Evolutionary conservation across 2,888 invertebrate genomes (phyloP).

Genomic region (Eurytoma adleriae): DNA sequence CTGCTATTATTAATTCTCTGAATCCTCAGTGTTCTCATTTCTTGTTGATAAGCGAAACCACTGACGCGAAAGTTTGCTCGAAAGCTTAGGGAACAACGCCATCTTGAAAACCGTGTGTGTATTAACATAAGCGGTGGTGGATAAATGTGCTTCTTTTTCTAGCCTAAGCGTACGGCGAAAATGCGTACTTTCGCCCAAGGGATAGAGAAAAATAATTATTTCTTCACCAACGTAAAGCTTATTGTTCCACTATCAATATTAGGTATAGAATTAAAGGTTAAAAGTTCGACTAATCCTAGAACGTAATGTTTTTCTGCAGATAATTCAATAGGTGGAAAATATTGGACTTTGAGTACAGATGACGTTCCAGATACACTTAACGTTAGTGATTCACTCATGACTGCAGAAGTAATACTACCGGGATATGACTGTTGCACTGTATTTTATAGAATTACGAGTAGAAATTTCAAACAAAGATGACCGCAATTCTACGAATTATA

Average conservation of each 20-base stretch:
- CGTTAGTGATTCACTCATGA: slow-evolving; percentile 9
- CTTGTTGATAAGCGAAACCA: too few relatives aligned
- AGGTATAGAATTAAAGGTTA: slow-evolving; percentile 6
- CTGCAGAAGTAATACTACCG: not conserved
- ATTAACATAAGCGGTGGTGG: too few relatives aligned
- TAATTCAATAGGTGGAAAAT: not conserved
- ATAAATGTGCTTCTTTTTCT: too few relatives aligned
- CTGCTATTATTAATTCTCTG: too few relatives aligned
- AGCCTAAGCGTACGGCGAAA: too few relatives aligned
- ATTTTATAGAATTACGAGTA: slow-evolving; percentile 3
- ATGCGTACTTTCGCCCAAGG: too few relatives aligned
- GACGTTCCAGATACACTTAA: slow-evolving; percentile 18
- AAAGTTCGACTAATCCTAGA: slow-evolving; percentile 7
- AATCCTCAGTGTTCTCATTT: too few relatives aligned
- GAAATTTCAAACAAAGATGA: slow-evolving; percentile 46
- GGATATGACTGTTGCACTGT: not conserved
- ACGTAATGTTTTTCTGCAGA: not conserved
- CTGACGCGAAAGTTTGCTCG: too few relatives aligned
- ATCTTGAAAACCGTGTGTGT: too few relatives aligned
- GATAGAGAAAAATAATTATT: too few relatives aligned
- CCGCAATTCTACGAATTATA: slow-evolving; percentile 63
- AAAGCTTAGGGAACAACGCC: too few relatives aligned
- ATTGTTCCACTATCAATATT: not conserved
- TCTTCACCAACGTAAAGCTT: not conserved
- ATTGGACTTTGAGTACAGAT: not conserved